These are phyloP conservation scores for Amphiduros pacificus DNA, from an alignment of 2,888 invertebrate species.

Conservation along the genomic window DNA sequence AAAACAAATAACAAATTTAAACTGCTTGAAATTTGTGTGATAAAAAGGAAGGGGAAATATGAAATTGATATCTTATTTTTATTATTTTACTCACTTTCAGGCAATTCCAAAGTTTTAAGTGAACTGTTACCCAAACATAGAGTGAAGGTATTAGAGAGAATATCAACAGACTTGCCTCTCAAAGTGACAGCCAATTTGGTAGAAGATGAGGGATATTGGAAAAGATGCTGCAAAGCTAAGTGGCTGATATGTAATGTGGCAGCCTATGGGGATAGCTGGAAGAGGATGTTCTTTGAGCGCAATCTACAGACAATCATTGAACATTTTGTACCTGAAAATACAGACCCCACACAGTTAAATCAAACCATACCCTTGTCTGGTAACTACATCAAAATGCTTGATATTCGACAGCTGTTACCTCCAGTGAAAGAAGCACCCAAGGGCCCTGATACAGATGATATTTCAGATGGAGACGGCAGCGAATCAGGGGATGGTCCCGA, in stretches of 20 bases:
- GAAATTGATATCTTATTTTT: background rate
- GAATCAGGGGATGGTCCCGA: slow-evolving; percentile 56
- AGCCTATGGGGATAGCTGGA: slow-evolving; percentile 56
- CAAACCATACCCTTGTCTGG: slow-evolving; percentile 52
- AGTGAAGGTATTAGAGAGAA: slow-evolving; percentile 51
- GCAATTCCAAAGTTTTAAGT: slow-evolving; percentile 53
- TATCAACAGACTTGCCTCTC: slow-evolving; percentile 53
- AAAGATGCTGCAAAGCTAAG: slow-evolving; percentile 54
- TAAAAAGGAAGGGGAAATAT: background rate
- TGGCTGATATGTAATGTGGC: slow-evolving; percentile 58
- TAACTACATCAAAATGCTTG: slow-evolving; percentile 52
- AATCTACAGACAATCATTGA: slow-evolving; percentile 57
- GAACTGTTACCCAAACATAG: slow-evolving; percentile 52
- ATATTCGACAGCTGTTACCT: slow-evolving; percentile 56
- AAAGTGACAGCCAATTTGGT: slow-evolving; percentile 59
- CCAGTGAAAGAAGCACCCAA: slow-evolving; percentile 55
- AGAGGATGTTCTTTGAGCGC: slow-evolving; percentile 59
- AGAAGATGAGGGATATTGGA: slow-evolving; percentile 59
- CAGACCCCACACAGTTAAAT: slow-evolving; percentile 47
- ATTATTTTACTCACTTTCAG: slow-evolving; percentile 44
- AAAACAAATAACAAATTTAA: too few species aligned
- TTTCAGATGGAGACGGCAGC: slow-evolving; percentile 52
- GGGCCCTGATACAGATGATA: slow-evolving; percentile 49
- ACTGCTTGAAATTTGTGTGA: background rate
- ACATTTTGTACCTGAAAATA: slow-evolving; percentile 56